Conservation (phyloP, 2,113 vertebrate genomes). For the Vidua chalybeata region DNA sequence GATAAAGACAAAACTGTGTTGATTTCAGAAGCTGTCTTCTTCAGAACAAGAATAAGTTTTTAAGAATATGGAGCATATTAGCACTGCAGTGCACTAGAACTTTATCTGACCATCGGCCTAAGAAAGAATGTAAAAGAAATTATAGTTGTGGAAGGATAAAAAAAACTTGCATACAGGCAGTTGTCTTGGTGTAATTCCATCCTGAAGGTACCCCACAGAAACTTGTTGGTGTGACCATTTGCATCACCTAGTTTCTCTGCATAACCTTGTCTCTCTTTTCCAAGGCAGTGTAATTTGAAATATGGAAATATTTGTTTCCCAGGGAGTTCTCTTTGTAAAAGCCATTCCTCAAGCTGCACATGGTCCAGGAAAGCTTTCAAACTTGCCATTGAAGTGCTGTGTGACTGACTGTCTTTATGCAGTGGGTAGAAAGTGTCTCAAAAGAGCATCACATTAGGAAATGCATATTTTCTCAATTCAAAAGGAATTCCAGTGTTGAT, state of each 20-base stretch:
- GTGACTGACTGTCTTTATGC: neutral
- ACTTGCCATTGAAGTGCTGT: neutral
- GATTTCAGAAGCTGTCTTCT: neutral
- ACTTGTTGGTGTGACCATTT: neutral
- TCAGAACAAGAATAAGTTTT: neutral
- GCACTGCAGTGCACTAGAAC: too few species aligned
- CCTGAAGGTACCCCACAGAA: neutral
- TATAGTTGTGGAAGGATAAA: neutral
- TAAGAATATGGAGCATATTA: neutral
- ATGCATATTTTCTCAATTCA: neutral
- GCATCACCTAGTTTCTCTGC: neutral
- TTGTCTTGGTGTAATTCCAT: neutral
- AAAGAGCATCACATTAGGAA: neutral
- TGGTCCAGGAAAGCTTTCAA: neutral
- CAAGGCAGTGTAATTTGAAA: neutral
- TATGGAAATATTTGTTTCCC: neutral
- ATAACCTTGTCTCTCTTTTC: neutral
- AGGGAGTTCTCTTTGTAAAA: neutral
- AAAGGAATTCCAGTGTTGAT: neutral
- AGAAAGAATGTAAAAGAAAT: neutral
- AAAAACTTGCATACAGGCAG: neutral
- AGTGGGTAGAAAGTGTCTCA: neutral
- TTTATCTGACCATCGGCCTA: neutral
- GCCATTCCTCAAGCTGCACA: rapidly evolving
- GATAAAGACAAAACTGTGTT: neutral